These are phyloP conservation scores for Nesoenas mayeri DNA, from an alignment of 2,113 vertebrate genomes.

Conservation along the genomic window DNA sequence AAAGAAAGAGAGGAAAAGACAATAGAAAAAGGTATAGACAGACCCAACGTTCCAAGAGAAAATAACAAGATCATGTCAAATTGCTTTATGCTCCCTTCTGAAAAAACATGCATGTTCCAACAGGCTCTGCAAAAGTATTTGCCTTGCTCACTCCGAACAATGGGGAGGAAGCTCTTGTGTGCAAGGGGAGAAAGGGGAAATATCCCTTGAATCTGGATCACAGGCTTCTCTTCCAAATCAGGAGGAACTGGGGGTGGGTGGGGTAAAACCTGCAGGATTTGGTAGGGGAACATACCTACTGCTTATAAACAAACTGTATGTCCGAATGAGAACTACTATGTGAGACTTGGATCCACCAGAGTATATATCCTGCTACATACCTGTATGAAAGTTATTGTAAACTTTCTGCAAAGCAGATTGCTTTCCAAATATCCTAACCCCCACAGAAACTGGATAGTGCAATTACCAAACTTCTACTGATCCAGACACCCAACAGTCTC, in stretches of 20 bases:
- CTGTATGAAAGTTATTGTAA: background rate
- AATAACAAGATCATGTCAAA: slow-evolving; percentile 18
- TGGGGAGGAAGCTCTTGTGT: slow-evolving; percentile 4
- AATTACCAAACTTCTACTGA: background rate
- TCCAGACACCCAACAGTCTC: background rate
- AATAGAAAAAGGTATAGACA: background rate
- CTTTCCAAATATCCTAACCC: background rate
- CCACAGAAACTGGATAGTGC: background rate
- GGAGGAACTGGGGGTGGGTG: background rate
- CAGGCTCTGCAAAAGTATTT: slow-evolving; percentile 56
- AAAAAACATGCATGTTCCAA: slow-evolving; percentile 29
- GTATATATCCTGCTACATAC: background rate
- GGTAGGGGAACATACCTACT: background rate
- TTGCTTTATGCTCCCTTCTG: slow-evolving; percentile 22
- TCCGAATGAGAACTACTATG: background rate
- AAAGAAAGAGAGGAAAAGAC: background rate
- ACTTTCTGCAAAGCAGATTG: background rate
- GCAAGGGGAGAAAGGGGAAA: background rate
- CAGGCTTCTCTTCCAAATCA: background rate
- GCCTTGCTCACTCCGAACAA: background rate
- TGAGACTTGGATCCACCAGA: background rate
- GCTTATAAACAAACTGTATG: background rate
- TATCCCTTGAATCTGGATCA: background rate
- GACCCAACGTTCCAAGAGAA: background rate
- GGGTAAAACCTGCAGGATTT: background rate